Evolutionary conservation across 2,113 vertebrate genomes (phyloP), one percentile per base, ranked within the genome.

Genomic region (Archocentrus centrarchus): DNA sequence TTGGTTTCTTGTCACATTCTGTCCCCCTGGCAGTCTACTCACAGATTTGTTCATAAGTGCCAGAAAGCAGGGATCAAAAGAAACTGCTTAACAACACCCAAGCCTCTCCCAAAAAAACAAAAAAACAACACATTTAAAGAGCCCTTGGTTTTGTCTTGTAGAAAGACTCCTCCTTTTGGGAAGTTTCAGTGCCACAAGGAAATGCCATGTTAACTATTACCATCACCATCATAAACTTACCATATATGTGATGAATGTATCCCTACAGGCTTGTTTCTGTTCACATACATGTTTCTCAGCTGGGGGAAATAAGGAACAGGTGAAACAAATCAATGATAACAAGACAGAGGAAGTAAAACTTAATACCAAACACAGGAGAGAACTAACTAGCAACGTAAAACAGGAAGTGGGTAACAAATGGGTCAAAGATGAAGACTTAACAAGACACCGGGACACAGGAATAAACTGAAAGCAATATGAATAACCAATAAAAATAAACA

Each of bases 151-250:
- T 62, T 70, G 20, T 39, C 35, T 44, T 86, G 88, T 88, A 85
- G 86, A 87, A 68, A 60, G 5, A 81, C 63, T 75, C 58, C 20
- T 89, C 89, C 85, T 84, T 61, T 70, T 81, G 85, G 81, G 85
- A 91, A 59, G 68, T 93, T 90, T 91, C 81, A 62, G 7, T 78
- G 81, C 87, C 81, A 83, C 76, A 77, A 83, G 89, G 85, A 59
- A 79, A 82, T 47, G 6, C 32, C 59, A 64, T 60, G 24, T 75
- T 3, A 83, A 59, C 24, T 37, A 53, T 70, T 59, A 78, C 2
- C 20, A 11, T 20, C 10, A 3, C 15, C 24, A 50, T 55, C 62
- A 55, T 80, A 70, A 79, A 30, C 62, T 24, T 41, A 32, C 59
- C 32, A 24, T 73, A 64, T 76, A 57, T 83, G 61, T n/a, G 39